Evolutionary conservation across 1,140 invertebrate genomes (phyloP), one percentile per base, ranked within the genome.

Genomic region (Drosophila nikananu): DNA sequence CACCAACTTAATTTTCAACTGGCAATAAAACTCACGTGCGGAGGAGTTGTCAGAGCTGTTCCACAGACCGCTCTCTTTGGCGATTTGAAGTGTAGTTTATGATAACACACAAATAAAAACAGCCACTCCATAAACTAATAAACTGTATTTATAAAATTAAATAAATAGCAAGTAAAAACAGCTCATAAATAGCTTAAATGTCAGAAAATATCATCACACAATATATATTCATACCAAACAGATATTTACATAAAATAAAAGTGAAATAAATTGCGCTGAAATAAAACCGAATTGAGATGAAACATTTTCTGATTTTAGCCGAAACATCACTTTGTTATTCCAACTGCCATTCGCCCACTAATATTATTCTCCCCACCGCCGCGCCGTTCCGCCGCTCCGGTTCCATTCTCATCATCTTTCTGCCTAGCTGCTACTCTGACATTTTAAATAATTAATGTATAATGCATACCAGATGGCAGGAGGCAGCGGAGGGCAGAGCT

Each of bases 401-500:
- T 58, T 52, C 44, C 76, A 55, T 76, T 75, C 72, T 83, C 86
- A 71, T 83, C 77, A 68, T 68, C 77, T 80, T 83, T 75, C 82
- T 77, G 80, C 83, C 83, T 83, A 87, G 83, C 72, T 89, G 77
- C 80, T 83, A 66, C 84, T 81, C 84, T 89, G 84, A 87, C 83
- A 89, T 87, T 89, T 89, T 87, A 83, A 87, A 87, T 87, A 87
- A 83, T 87, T 87, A 87, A 87, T 87, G 81, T 80, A 78, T 89
- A 87, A 87, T 87, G 84, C 83, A 87, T 81, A 81, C 64, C 71
- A 77, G 70, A 76, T 55, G 58, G 39, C 52, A 55, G 30, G n/a
- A n/a, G 25, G 15, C 46, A 27, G 60, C 10, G 39, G 23, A 17
- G 27, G 9, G 23, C 21, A 10, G 25, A n/a, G 23, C n/a, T 19